Conservation (phyloP, 2,797 vertebrate species). For the Simalia tracyae region DNA sequence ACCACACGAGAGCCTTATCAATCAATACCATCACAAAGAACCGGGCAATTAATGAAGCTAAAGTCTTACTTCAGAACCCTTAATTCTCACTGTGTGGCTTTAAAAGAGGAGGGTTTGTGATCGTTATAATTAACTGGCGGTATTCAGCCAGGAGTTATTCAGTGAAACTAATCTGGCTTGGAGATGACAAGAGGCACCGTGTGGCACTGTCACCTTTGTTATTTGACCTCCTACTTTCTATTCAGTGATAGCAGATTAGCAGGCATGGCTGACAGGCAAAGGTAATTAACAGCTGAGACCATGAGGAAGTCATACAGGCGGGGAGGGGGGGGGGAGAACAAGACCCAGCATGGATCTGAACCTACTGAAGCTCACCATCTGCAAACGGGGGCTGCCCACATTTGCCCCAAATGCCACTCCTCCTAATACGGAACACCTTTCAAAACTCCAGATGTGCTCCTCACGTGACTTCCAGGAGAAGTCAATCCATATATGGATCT, state of each 20-base stretch:
- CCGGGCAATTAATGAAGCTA: slow-evolving; percentile 86
- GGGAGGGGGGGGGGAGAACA: not conserved
- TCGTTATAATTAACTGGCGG: slow-evolving; percentile 76
- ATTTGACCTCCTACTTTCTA: slow-evolving; percentile 66
- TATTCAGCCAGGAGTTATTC: slow-evolving; percentile 71
- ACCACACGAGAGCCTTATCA: slow-evolving; percentile 75
- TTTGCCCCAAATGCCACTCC: not conserved
- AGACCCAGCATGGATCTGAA: not conserved
- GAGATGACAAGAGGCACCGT: slow-evolving; percentile 68
- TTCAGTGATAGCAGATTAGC: slow-evolving; percentile 68
- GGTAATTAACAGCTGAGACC: slow-evolving; percentile 75
- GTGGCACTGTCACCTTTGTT: slow-evolving; percentile 70
- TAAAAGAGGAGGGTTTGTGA: slow-evolving; percentile 66
- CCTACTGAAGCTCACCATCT: slow-evolving; percentile 6
- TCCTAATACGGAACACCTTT: not conserved
- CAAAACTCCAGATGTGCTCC: not conserved
- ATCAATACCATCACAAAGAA: slow-evolving; percentile 86
- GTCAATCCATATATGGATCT: not conserved
- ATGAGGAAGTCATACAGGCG: slow-evolving; percentile 4
- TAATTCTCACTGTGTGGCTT: slow-evolving; percentile 69
- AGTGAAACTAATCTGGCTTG: slow-evolving; percentile 68
- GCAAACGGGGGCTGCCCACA: not conserved
- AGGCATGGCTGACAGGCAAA: slow-evolving; percentile 64
- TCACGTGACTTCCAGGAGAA: not conserved
- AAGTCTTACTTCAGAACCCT: slow-evolving; percentile 81